Conservation (phyloP, 2,113 vertebrate species). For the Podocnemis expansa region DNA sequence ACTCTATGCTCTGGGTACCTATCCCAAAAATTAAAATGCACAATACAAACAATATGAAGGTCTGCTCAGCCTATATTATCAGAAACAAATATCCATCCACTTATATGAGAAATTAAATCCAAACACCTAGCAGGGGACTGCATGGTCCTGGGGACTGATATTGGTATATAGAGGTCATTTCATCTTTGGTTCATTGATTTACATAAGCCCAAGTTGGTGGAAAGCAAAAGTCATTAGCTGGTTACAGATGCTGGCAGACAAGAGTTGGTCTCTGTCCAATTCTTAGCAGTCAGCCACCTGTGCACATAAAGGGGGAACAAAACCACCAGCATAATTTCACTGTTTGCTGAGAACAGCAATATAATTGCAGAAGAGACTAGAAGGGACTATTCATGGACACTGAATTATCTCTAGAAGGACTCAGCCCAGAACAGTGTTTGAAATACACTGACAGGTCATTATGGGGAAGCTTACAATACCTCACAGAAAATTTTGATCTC, state of each 20-base stretch:
- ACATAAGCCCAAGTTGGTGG: neutral
- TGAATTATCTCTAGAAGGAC: neutral
- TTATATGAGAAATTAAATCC: constrained; percentile 50
- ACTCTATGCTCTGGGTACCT: neutral
- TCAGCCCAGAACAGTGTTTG: neutral
- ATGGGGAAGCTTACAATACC: neutral
- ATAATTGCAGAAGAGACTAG: neutral
- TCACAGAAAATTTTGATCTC: neutral
- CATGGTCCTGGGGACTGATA: constrained; percentile 6
- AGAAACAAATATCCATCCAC: constrained; percentile 33
- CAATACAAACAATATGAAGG: constrained; percentile 17
- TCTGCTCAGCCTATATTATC: neutral
- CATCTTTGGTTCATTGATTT: constrained; percentile 27
- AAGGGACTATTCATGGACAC: neutral
- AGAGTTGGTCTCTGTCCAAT: neutral
- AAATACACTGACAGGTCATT: neutral
- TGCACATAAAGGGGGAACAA: neutral
- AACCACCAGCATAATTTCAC: neutral
- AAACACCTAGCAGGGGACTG: constrained; percentile 38
- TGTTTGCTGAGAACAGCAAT: neutral
- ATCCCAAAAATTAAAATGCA: constrained; percentile 20
- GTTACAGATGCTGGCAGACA: neutral
- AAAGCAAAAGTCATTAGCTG: constrained; percentile 12
- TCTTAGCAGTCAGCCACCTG: neutral
- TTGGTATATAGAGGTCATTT: constrained; percentile 23